Percentiles rank a stretch among this genome's conserved stretches.
Conservation (phyloP, 1,140 invertebrate genomes). For the Eriosoma lanigerum region DNA sequence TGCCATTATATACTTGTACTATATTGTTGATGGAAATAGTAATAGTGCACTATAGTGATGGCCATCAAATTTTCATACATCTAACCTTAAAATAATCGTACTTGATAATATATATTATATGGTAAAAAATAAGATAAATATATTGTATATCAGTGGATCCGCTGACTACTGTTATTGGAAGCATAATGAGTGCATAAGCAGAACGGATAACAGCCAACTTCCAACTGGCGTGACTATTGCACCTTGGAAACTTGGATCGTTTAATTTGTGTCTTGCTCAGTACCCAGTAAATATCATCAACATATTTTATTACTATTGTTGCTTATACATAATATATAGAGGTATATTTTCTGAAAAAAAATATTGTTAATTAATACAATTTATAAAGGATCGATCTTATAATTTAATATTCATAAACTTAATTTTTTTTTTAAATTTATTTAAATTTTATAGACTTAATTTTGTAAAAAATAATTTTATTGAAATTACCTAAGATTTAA, state of each 20-base stretch:
- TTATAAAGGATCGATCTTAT: too few species aligned
- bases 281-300: too few species aligned
- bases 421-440: too few species aligned
- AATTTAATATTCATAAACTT: too few species aligned
- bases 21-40: not conserved
- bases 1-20: not conserved
- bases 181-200: not conserved
- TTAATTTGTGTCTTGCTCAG: not conserved
- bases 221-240: slow-evolving; percentile 3
- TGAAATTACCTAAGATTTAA: too few species aligned
- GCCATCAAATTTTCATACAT: not conserved
- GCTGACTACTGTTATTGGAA: not conserved
- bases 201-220: not conserved
- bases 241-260: not conserved
- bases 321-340: too few species aligned
- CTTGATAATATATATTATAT: too few species aligned
- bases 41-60: not conserved
- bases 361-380: too few species aligned
- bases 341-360: too few species aligned
- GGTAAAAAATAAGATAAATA: not conserved
- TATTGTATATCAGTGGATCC: not conserved
- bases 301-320: too few species aligned
- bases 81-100: slow-evolving; percentile 4
- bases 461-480: too few species aligned
- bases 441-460: too few species aligned